A percentile compares a stretch with the other conserved stretches of the same genome.
phyloP scores from a whole-genome alignment of 2,888 invertebrate genomes.

The Melanotus villosus region DNA sequence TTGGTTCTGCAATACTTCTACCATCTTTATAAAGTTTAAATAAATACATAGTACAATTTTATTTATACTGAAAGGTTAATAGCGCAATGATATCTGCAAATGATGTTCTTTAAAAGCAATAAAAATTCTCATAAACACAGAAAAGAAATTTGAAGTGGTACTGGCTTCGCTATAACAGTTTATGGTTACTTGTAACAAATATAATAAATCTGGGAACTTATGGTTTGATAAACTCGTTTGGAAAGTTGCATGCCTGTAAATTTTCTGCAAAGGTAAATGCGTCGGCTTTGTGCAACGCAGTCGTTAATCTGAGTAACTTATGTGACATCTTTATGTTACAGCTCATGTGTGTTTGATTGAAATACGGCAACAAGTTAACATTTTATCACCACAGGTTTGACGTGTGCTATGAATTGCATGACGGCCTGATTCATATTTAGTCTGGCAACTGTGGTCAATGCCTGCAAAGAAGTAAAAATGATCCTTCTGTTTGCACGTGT shows the following conservation, averaged over 20 bases:
- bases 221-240: slow-evolving; percentile 47
- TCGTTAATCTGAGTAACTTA: slow-evolving; percentile 58
- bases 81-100: too few relatives aligned
- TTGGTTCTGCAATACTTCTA: too few relatives aligned
- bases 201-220: slow-evolving; percentile 41
- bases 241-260: slow-evolving; percentile 51
- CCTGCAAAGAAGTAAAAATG: slow-evolving; percentile 51
- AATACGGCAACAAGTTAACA: slow-evolving; percentile 55
- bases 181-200: slow-evolving; percentile 36
- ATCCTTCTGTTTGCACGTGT: slow-evolving; percentile 32
- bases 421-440: slow-evolving; percentile 40
- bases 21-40: too few relatives aligned
- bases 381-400: slow-evolving; percentile 54
- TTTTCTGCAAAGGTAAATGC: slow-evolving; percentile 53
- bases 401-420: slow-evolving; percentile 46
- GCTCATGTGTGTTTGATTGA: slow-evolving; percentile 58
- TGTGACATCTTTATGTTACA: slow-evolving; percentile 60
- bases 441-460: slow-evolving; percentile 44
- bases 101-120: too few relatives aligned
- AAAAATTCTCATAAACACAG: not conserved
- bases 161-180: slow-evolving; percentile 29
- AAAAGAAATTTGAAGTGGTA: slow-evolving; percentile 16
- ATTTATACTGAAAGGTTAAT: too few relatives aligned
- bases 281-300: slow-evolving; percentile 56
- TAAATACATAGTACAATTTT: too few relatives aligned